phyloP scores from a whole-genome alignment of 2,888 invertebrate species.

The Keiferia lycopersicella region DNA sequence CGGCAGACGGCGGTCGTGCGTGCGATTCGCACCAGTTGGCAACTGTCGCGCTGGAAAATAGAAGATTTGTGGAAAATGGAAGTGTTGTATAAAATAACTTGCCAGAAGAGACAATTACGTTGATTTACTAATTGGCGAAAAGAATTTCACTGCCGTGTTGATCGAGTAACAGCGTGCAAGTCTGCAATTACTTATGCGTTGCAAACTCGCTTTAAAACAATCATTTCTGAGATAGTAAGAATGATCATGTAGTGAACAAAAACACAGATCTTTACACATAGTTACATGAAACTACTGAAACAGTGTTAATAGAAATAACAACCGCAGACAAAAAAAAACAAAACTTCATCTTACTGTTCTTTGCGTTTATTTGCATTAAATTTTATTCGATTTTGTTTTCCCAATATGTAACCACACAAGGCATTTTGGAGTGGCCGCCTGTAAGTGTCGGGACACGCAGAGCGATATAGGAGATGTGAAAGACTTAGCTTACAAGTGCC shows the following conservation, averaged over 20 bases:
- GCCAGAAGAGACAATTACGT: not conserved
- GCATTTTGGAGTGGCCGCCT: no score
- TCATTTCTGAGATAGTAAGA: no score
- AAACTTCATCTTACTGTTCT: no score
- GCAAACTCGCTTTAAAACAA: no score
- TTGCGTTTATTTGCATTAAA: no score
- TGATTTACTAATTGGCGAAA: not conserved
- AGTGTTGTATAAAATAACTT: not conserved
- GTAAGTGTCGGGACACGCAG: no score
- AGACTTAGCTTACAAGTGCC: not conserved
- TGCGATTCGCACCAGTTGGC: conserved; percentile 48
- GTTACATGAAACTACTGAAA: no score
- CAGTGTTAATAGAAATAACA: not conserved
- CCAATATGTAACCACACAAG: no score
- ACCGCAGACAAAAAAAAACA: not conserved
- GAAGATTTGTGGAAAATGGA: conserved; percentile 25
- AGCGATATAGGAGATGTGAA: no score
- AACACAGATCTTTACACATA: no score
- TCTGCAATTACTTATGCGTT: not conserved
- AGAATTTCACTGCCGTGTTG: not conserved
- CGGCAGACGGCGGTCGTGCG: conserved; percentile 61
- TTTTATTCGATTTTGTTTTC: no score
- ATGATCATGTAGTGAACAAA: no score
- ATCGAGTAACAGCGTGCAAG: not conserved
- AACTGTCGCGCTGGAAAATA: conserved; percentile 13